Percentiles rank a stretch among this genome's conserved stretches.
Conservation (phyloP, 1,140 invertebrate species). For the Platyscapa corneri region DNA sequence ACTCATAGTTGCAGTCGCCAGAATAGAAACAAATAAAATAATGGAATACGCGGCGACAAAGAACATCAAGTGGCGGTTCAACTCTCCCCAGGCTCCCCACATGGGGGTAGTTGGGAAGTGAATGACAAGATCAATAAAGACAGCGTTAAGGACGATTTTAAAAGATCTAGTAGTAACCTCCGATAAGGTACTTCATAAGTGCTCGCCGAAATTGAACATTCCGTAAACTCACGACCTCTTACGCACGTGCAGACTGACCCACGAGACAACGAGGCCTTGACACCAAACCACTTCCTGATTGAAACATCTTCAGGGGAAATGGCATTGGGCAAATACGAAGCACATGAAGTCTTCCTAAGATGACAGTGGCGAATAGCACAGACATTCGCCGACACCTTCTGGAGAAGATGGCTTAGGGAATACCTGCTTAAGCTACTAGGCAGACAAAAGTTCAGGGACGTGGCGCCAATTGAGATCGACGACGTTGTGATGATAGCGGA, state of each 20-base stretch:
- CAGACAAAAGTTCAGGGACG: not conserved
- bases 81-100: no score
- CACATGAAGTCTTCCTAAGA: not conserved
- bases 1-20: no score
- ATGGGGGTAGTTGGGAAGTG: no score
- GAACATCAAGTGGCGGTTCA: no score
- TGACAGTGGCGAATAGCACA: conserved; percentile 29
- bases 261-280: conserved; percentile 48
- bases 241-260: conserved; percentile 51
- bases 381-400: conserved; percentile 20
- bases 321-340: not conserved
- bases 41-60: not conserved
- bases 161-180: not conserved
- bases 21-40: conserved; percentile 18
- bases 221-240: conserved; percentile 31
- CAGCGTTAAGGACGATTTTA: not conserved
- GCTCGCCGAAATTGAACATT: conserved; percentile 38
- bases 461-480: not conserved
- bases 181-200: not conserved
- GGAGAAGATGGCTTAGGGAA: conserved; percentile 26
- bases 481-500: conserved; percentile 29
- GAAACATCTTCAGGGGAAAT: conserved; percentile 41
- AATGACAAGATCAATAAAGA: not conserved
- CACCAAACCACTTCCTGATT: conserved; percentile 62
- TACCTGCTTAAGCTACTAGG: conserved; percentile 9